Conservation (phyloP, 2,888 invertebrate species). For the Bombylius major region DNA sequence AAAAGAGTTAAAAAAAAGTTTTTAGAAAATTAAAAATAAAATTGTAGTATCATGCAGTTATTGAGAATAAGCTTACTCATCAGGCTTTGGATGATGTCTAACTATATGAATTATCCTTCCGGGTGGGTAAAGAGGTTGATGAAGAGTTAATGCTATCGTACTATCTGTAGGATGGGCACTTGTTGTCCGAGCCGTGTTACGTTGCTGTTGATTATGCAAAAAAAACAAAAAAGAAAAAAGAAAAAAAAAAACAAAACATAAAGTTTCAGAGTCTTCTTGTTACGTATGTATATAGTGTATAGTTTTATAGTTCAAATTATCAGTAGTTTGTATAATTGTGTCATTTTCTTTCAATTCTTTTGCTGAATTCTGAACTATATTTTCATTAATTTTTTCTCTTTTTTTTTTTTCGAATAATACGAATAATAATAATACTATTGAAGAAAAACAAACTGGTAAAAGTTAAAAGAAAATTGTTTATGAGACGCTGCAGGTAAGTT, state of each 20-base stretch:
- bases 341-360: too few relatives aligned
- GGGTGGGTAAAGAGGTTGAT: slow-evolving; percentile 72
- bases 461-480: too few relatives aligned
- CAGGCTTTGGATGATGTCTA: slow-evolving; percentile 64
- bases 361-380: too few relatives aligned
- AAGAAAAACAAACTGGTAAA: too few relatives aligned
- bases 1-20: not conserved
- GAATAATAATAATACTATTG: too few relatives aligned
- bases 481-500: too few relatives aligned
- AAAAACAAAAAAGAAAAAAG: not conserved
- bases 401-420: too few relatives aligned
- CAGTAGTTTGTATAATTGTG: too few relatives aligned
- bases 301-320: too few relatives aligned
- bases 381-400: too few relatives aligned
- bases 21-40: not conserved
- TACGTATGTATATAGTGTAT: too few relatives aligned
- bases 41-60: not conserved
- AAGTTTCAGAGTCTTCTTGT: too few relatives aligned
- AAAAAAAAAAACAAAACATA: not conserved
- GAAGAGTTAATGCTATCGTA: slow-evolving; percentile 64
- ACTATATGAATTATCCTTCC: slow-evolving; percentile 78
- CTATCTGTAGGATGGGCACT: slow-evolving; percentile 55
- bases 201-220: slow-evolving; percentile 31
- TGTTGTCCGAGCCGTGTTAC: slow-evolving; percentile 47
- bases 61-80: slow-evolving; percentile 48